A percentile compares a stretch with the other conserved stretches of the same genome.
Evolutionary conservation across 2,113 vertebrate species (phyloP).

Genomic region (Myrmophylax atrothorax): DNA sequence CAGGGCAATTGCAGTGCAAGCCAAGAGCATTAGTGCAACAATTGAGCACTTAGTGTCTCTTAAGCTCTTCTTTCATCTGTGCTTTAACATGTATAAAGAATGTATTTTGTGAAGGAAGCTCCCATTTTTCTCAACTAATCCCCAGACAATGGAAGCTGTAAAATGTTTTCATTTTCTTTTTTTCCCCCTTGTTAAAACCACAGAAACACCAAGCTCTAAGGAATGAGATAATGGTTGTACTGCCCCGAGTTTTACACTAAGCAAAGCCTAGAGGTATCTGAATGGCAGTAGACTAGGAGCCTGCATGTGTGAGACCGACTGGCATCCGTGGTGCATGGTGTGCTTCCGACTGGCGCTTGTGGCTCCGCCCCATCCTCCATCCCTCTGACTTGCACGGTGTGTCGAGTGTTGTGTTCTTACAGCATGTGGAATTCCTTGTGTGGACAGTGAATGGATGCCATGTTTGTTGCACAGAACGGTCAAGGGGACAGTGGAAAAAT

Average conservation of each 20-base stretch:
- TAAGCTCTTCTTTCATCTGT: constrained; percentile 7
- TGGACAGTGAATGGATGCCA: constrained; percentile 28
- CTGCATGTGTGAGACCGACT: constrained; percentile 62
- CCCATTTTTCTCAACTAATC: neutral
- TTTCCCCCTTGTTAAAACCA: constrained; percentile 46
- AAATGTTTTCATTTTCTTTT: constrained; percentile 50
- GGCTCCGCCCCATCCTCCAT: constrained; percentile 24
- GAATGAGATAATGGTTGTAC: constrained; percentile 43
- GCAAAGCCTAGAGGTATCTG: constrained; percentile 43
- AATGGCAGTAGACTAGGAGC: constrained; percentile 59
- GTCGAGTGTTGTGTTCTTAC: constrained; percentile 61
- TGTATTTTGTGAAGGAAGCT: constrained; percentile 37
- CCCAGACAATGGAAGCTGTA: constrained; percentile 21
- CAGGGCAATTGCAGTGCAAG: neutral
- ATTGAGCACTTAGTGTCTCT: neutral
- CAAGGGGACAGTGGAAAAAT: constrained; percentile 36
- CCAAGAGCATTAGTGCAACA: neutral
- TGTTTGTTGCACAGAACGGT: constrained; percentile 25
- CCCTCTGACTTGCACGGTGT: constrained; percentile 56
- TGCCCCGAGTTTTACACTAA: constrained; percentile 45
- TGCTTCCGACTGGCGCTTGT: constrained; percentile 59
- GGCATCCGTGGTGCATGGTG: constrained; percentile 62
- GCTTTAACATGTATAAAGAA: neutral
- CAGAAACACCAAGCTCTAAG: constrained; percentile 53
- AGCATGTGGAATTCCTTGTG: constrained; percentile 67